phyloP scores from a whole-genome alignment of 2,113 vertebrate species.

The Podiceps cristatus region DNA sequence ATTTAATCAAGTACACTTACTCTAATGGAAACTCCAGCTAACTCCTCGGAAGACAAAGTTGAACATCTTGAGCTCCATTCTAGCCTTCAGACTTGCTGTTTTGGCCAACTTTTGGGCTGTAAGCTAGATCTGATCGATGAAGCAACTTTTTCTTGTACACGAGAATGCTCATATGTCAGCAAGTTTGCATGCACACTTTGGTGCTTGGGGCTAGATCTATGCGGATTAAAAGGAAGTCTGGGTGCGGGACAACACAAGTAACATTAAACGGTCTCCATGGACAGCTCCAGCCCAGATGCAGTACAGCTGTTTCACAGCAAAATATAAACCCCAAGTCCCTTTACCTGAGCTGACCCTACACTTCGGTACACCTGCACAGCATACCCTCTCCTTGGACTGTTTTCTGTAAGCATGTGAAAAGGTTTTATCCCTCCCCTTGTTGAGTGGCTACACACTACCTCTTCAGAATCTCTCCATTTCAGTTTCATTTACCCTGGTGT shows the following conservation, averaged over 20 bases:
- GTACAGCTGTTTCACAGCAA: not conserved
- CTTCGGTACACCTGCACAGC: not conserved
- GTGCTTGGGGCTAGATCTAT: not conserved
- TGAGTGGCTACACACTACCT: not conserved
- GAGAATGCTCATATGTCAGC: not conserved
- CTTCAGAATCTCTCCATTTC: not conserved
- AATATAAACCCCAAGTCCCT: not conserved
- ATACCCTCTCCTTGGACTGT: not conserved
- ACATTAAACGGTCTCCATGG: not conserved
- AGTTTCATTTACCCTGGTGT: not conserved
- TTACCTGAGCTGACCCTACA: not conserved
- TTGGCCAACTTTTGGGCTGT: not conserved
- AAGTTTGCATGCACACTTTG: not conserved
- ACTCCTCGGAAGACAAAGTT: fast-evolving
- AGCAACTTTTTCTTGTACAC: not conserved
- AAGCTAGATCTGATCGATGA: not conserved
- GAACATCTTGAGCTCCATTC: not conserved
- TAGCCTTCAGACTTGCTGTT: not conserved
- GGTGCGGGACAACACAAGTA: not conserved
- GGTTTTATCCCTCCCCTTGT: not conserved
- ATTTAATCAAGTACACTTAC: not conserved
- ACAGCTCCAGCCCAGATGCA: not conserved
- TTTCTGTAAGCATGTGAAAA: fast-evolving
- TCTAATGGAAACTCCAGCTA: not conserved
- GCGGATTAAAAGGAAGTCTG: not conserved